Base-by-base conservation (phyloP, 2,888 invertebrate genomes). In the Poecilobothrus nobilitatus region DNA sequence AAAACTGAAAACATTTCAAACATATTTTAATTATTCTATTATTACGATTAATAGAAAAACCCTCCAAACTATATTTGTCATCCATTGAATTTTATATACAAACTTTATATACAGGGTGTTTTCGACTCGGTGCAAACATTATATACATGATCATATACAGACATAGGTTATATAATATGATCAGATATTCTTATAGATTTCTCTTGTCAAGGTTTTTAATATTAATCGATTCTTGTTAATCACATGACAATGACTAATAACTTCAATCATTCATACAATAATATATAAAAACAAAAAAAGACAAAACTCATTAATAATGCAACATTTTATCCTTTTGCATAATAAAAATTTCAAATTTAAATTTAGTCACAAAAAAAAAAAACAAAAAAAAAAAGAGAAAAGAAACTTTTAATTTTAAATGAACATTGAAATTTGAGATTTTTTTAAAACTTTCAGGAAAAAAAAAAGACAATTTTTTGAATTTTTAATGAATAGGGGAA, bases 191-290 rank as follows among this genome's bases (percentile, higher is more conserved):
- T 37, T 37, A n/a, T n/a, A 37, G 8, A 10, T 37, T 12, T 37
- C 9, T 37, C 53, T 53, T 18, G 53, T 41, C n/a, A 10, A 12
- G 10, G 44, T 15, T 12, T 44, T 44, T 18, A 53, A 53, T 12
- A 53, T 53, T 53, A 53, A 53, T 53, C 53, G 53, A 53, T 53
- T 53, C 53, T 53, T 53, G 53, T 53, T 53, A 53, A 53, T 53
- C 53, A 53, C 18, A 53, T 53, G 53, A 53, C 53, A 53, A 53
- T 53, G 53, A 53, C 53, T 53, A 53, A 53, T 53, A 53, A 53
- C 53, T 53, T 53, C 53, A 53, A 53, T 53, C 53, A 53, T 53
- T 53, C 53, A 53, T 53, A 53, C 18, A 53, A 9, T 15, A 41
- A 41, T 12, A 41, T 41, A 2, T 41, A 2, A n/a, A 15, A 44